Evolutionary conservation across 2,888 invertebrate genomes (phyloP).

Genomic region (Harpalus rufipes): DNA sequence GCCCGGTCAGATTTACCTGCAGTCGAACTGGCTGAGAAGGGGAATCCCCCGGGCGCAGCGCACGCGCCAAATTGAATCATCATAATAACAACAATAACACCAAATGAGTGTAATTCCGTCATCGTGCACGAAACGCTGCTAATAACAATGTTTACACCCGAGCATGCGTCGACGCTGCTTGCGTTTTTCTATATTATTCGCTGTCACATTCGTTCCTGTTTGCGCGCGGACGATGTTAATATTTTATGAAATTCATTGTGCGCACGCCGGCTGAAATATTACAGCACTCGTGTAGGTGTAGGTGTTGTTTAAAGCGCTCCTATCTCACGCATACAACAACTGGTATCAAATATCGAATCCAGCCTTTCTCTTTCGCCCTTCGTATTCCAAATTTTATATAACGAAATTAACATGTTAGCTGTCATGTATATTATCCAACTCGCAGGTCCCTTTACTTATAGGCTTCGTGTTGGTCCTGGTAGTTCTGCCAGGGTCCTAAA

Average conservation of each 20-base stretch:
- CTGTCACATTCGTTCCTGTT: slow-evolving; percentile 62
- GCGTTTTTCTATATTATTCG: slow-evolving; percentile 62
- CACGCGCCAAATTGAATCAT: slow-evolving; percentile 62
- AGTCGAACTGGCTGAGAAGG: not conserved
- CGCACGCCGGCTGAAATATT: slow-evolving; percentile 58
- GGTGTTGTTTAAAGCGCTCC: slow-evolving; percentile 57
- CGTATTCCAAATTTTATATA: not conserved
- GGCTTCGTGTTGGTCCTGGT: no score
- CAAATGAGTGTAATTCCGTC: slow-evolving; percentile 62
- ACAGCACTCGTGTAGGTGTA: slow-evolving; percentile 61
- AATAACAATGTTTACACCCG: slow-evolving; percentile 59
- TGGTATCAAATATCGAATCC: slow-evolving; percentile 38
- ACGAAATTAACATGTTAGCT: no score
- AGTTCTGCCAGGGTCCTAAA: no score
- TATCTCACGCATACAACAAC: slow-evolving; percentile 35
- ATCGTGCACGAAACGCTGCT: slow-evolving; percentile 47
- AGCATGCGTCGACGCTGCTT: slow-evolving; percentile 10
- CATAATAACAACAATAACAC: slow-evolving; percentile 61
- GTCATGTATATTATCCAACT: no score
- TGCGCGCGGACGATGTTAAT: slow-evolving; percentile 59
- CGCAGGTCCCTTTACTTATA: no score
- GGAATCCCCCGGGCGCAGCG: slow-evolving; percentile 13
- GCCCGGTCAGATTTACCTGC: slow-evolving; percentile 43
- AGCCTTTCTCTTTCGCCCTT: not conserved
- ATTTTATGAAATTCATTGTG: slow-evolving; percentile 63